Conservation (phyloP, 2,113 vertebrate species). For the Perca flavescens region DNA sequence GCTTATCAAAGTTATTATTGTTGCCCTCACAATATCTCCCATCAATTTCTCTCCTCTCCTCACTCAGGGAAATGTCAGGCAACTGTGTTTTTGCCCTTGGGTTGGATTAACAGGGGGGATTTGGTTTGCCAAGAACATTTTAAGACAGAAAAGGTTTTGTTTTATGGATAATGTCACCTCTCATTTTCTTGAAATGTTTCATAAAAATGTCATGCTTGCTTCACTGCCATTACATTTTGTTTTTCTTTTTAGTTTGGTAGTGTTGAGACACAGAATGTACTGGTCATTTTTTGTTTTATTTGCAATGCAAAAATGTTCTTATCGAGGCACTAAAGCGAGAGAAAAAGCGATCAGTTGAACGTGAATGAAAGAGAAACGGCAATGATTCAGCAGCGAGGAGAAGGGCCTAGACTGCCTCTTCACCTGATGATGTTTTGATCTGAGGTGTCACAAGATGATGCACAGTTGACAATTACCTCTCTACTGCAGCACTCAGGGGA, state of each 20-base stretch:
- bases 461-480: constrained; percentile 48
- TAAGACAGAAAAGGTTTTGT: constrained; percentile 26
- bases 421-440: constrained; percentile 54
- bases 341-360: neutral
- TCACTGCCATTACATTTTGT: neutral
- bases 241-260: neutral
- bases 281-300: neutral
- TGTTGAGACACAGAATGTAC: neutral
- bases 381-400: constrained; percentile 41
- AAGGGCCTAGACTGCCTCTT: constrained; percentile 45
- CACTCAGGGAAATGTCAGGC: constrained; percentile 25
- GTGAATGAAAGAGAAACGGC: constrained; percentile 38
- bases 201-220: neutral
- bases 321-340: neutral
- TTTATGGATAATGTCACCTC: constrained; percentile 35
- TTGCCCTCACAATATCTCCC: constrained; percentile 15
- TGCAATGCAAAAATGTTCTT: neutral
- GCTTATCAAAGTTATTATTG: constrained; percentile 37
- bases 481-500: constrained; percentile 12
- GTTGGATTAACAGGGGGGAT: constrained; percentile 21
- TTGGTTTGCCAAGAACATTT: constrained; percentile 36
- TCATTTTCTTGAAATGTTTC: constrained; percentile 23
- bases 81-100: constrained; percentile 27
- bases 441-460: constrained; percentile 58
- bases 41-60: constrained; percentile 1